Base-by-base conservation (phyloP, 35 echinoderm and acorn worm genomes). In the Apostichopus parvimensis region DNA sequence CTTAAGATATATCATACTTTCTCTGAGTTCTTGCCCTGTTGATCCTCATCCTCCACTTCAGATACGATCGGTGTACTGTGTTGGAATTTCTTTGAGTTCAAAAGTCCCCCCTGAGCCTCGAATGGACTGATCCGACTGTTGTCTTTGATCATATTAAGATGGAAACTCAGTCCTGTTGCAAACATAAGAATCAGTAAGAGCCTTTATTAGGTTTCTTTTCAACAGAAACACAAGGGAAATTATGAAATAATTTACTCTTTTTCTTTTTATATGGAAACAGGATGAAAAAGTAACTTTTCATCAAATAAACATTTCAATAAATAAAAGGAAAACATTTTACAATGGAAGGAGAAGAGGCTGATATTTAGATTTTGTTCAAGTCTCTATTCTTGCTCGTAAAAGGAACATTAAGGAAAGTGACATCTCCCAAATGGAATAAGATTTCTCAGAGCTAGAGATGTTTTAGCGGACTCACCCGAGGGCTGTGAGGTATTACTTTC, bases 61-160 rank as follows among this genome's bases (percentile, higher is more conserved):
- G 80, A 57, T 6, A 24, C 57, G 1, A 83, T 83, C 6, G 80
- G 80, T n/a, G 80, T 83, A 14, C 80, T 83, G 55, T 83, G 80
- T 5, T 18, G 6, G 54, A 58, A 58, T 83, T 55, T 60, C 9
- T 83, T 83, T 9, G 80, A n/a, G 13, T 56, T 58, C 22, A 83
- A 17, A 17, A 83, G 54, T 20, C 57, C 80, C 57, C 13, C 45
- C 15, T 83, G 54, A 14, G 57, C 57, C 9, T 57, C 54, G 14
- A 83, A 83, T 58, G 80, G 80, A 83, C 80, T 83, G 54, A 83
- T 83, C 53, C 57, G 54, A 24, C 80, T 83, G 8, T 54, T 54
- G 53, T 83, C 80, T 18, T 58, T 83, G 54, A 83, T 56, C 80
- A 83, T 20, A 83, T 57, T 15, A 9, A 83, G 57, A 83, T 83